Conservation (phyloP, 2,888 invertebrate genomes). For the Sympetrum striolatum region DNA sequence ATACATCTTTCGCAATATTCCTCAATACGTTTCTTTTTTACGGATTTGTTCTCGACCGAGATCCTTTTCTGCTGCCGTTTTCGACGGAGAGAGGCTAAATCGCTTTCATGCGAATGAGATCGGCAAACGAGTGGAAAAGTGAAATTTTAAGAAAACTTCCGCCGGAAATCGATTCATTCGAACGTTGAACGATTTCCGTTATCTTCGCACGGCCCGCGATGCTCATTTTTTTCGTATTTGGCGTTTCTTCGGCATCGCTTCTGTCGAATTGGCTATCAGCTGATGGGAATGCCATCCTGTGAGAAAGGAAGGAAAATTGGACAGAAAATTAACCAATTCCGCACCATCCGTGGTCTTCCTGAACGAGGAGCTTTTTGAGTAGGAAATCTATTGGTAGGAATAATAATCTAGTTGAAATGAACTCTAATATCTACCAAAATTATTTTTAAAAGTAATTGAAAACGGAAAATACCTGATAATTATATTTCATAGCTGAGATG, state of each 20-base stretch:
- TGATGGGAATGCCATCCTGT: too few relatives aligned
- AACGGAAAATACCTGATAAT: too few relatives aligned
- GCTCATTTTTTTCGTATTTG: not conserved
- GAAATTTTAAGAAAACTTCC: not conserved
- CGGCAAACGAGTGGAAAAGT: not conserved
- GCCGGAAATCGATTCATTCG: not conserved
- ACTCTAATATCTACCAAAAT: too few relatives aligned
- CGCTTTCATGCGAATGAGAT: not conserved
- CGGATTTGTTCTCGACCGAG: not conserved
- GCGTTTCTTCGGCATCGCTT: not conserved
- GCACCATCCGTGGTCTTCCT: too few relatives aligned
- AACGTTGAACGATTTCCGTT: not conserved
- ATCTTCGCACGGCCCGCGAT: not conserved
- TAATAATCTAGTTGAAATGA: too few relatives aligned
- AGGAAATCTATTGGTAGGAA: too few relatives aligned
- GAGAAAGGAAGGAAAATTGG: too few relatives aligned
- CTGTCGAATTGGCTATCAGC: too few relatives aligned
- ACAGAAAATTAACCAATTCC: too few relatives aligned
- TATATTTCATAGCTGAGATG: too few relatives aligned
- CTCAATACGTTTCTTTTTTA: not conserved
- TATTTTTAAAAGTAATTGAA: too few relatives aligned
- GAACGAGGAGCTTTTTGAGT: too few relatives aligned
- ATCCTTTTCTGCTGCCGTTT: not conserved
- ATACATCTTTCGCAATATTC: not conserved
- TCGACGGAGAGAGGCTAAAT: not conserved